These are phyloP conservation scores for Elgaria multicarinata DNA, from an alignment of 2,113 vertebrate genomes.

Conservation along the genomic window DNA sequence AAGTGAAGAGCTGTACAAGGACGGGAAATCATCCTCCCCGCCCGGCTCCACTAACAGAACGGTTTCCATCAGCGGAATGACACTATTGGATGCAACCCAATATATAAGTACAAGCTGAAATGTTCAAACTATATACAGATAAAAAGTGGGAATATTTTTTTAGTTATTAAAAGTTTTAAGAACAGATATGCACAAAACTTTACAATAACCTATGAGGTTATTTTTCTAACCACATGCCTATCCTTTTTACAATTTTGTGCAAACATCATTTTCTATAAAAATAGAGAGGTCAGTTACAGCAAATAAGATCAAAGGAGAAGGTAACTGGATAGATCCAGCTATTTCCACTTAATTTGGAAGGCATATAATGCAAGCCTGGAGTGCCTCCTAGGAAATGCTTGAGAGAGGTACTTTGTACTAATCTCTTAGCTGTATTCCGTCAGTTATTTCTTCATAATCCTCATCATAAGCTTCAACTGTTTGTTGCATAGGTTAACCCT, in stretches of 20 bases:
- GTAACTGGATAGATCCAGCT: constrained; percentile 71
- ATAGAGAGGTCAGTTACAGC: constrained; percentile 61
- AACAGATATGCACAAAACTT: constrained; percentile 41
- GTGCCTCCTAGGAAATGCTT: constrained; percentile 74
- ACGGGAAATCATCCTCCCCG: no score
- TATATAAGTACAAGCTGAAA: neutral
- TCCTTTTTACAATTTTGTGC: constrained; percentile 57
- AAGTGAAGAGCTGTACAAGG: no score
- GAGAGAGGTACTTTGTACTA: constrained; percentile 73
- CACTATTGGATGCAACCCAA: no score
- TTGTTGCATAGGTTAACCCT: constrained; percentile 76
- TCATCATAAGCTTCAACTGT: constrained; percentile 73
- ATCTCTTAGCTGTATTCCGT: constrained; percentile 77
- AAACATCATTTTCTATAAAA: constrained; percentile 60
- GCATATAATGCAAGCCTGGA: constrained; percentile 69
- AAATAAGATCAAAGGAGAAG: constrained; percentile 74
- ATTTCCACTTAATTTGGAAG: constrained; percentile 75
- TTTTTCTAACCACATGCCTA: constrained; percentile 53
- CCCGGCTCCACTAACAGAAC: no score
- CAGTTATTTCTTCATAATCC: constrained; percentile 80
- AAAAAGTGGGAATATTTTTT: constrained; percentile 41
- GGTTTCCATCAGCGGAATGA: no score
- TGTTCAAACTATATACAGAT: constrained; percentile 32
- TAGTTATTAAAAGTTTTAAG: constrained; percentile 45
- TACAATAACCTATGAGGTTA: constrained; percentile 32